Conservation (phyloP, 2,113 vertebrate genomes). For the Empidonax traillii region DNA sequence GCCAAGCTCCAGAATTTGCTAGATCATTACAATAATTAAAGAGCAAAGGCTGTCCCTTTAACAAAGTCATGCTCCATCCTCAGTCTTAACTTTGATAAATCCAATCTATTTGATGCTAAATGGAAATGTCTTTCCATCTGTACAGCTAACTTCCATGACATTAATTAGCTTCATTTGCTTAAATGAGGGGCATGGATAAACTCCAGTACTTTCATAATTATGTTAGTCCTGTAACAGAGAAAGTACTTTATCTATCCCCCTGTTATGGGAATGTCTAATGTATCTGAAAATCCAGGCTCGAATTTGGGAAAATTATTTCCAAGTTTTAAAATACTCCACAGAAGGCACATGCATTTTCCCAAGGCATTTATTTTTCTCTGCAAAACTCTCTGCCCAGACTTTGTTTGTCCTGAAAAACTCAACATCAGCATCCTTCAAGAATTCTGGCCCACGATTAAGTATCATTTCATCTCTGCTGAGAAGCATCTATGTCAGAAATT, state of each 20-base stretch:
- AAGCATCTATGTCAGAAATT: not conserved
- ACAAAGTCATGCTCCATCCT: not conserved
- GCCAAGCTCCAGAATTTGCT: not conserved
- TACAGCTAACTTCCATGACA: not conserved
- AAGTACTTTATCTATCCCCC: not conserved
- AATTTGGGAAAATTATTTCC: not conserved
- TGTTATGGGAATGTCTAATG: not conserved
- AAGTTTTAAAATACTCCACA: not conserved
- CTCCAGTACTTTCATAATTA: not conserved
- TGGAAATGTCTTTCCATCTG: conserved; percentile 22
- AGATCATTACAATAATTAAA: not conserved
- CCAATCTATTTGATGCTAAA: conserved; percentile 37
- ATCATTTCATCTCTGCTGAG: not conserved
- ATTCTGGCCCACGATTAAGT: not conserved
- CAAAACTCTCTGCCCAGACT: not conserved
- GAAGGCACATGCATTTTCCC: not conserved
- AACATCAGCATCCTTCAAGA: not conserved
- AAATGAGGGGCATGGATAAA: not conserved
- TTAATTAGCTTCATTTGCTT: not conserved
- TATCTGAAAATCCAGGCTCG: not conserved
- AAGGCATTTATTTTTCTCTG: not conserved
- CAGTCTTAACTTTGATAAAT: not conserved
- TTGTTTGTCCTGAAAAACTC: not conserved
- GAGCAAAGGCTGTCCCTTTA: not conserved
- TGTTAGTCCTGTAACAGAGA: not conserved